These are phyloP conservation scores for Minunthozetes semirufus DNA, from an alignment of 2,888 invertebrate genomes.

Conservation along the genomic window DNA sequence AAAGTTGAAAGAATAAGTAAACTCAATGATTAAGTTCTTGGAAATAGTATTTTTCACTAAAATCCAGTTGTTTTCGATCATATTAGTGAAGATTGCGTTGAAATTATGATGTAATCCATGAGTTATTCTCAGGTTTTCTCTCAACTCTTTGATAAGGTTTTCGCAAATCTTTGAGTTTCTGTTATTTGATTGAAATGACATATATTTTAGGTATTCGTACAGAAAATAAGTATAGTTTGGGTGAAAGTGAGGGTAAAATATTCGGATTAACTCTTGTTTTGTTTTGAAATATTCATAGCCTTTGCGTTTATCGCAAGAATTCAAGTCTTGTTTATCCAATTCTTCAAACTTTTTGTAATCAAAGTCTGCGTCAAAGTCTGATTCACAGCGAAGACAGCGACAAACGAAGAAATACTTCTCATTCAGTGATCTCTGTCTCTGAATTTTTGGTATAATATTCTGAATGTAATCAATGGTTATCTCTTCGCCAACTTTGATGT, in stretches of 20 bases:
- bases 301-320: background rate
- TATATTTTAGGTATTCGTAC: background rate
- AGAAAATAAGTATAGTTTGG: conserved; percentile 23
- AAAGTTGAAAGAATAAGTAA: no score
- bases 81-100: background rate
- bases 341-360: conserved; percentile 6
- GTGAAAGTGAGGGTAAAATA: conserved; percentile 18
- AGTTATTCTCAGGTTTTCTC: background rate
- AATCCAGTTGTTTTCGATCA: background rate
- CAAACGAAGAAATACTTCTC: conserved; percentile 35
- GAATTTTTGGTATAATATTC: conserved; percentile 23
- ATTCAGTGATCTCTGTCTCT: conserved; percentile 22
- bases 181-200: background rate
- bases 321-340: background rate
- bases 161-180: background rate
- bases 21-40: no score
- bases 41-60: no score
- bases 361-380: background rate
- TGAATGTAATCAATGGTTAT: conserved; percentile 35
- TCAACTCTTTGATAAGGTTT: background rate
- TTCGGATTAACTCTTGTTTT: background rate
- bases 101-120: conserved; percentile 2
- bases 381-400: conserved; percentile 28
- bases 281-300: background rate
- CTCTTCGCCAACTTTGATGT: conserved; percentile 25